Evolutionary conservation across 2,888 invertebrate species (phyloP).

Genomic region (Esperia sulphurella): DNA sequence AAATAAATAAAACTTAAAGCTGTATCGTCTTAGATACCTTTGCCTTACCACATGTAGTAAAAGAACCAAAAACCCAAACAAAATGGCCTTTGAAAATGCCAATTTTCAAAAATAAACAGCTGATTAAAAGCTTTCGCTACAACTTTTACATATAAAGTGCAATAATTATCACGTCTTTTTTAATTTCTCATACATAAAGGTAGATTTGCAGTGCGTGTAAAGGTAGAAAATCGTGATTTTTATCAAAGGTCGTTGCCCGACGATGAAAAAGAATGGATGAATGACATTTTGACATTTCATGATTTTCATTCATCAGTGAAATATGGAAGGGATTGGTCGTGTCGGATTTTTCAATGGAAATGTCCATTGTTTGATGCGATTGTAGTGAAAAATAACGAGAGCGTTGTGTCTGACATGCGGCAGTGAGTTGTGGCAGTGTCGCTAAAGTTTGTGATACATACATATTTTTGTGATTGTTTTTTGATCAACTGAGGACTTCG

Average conservation of each 20-base stretch:
- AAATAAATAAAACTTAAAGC: too few relatives aligned
- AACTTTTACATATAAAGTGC: neutral
- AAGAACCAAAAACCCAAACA: slow-evolving; percentile 3
- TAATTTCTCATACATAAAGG: neutral
- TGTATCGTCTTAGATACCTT: too few relatives aligned
- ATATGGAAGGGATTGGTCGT: slow-evolving; percentile 26
- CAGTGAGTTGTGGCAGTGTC: neutral
- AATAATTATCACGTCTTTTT: neutral
- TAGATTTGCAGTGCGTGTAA: neutral
- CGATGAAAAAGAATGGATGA: slow-evolving; percentile 4
- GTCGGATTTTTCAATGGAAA: slow-evolving; percentile 3
- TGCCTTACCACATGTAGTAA: too few relatives aligned
- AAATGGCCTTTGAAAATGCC: slow-evolving; percentile 1
- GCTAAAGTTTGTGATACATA: neutral
- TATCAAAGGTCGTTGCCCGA: slow-evolving; percentile 4
- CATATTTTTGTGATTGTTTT: neutral
- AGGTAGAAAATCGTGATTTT: neutral
- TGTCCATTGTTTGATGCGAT: neutral
- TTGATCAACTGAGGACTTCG: slow-evolving; percentile 1
- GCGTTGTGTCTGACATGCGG: neutral
- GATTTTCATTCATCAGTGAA: slow-evolving; percentile 30
- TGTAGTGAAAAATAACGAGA: neutral
- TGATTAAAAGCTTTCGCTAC: neutral
- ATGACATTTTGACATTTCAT: slow-evolving; percentile 3
- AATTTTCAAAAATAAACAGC: slow-evolving; percentile 7